These are phyloP conservation scores for Melierax canorus DNA, from an alignment of 2,113 vertebrate genomes.

Conservation along the genomic window DNA sequence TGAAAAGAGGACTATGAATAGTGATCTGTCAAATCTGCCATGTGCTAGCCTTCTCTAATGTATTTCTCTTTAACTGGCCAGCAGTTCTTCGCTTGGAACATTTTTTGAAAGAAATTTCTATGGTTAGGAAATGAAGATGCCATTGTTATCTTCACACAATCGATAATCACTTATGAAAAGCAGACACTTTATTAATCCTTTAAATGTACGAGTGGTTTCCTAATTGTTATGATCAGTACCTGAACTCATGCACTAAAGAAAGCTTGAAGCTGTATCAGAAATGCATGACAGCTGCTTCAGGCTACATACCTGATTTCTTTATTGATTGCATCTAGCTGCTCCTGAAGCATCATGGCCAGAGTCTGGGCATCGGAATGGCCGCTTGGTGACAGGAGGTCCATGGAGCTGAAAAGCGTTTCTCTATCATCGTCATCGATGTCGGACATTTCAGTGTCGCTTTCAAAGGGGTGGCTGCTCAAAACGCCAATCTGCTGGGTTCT, in stretches of 20 bases:
- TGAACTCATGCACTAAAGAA: background rate
- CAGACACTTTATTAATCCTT: background rate
- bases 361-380: slow-evolving; percentile 98
- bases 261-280: background rate
- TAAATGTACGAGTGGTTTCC: background rate
- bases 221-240: background rate
- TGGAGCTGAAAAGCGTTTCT: slow-evolving; percentile 96
- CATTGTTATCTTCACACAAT: background rate
- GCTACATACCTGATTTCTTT: slow-evolving; percentile 91
- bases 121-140: background rate
- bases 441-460: slow-evolving; percentile 98
- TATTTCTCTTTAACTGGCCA: background rate
- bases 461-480: slow-evolving; percentile 89
- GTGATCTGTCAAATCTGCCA: background rate
- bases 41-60: background rate
- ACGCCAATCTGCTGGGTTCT: slow-evolving; percentile 90
- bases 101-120: background rate
- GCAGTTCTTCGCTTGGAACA: background rate
- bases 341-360: slow-evolving; percentile 98
- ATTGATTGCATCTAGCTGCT: slow-evolving; percentile 98
- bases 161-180: background rate
- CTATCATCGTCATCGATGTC: slow-evolving; percentile 97
- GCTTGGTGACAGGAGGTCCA: slow-evolving; percentile 95
- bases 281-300: background rate
- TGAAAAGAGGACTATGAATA: background rate